phyloP scores from a whole-genome alignment of 2,113 vertebrate species.

The Aptenodytes forsteri region DNA sequence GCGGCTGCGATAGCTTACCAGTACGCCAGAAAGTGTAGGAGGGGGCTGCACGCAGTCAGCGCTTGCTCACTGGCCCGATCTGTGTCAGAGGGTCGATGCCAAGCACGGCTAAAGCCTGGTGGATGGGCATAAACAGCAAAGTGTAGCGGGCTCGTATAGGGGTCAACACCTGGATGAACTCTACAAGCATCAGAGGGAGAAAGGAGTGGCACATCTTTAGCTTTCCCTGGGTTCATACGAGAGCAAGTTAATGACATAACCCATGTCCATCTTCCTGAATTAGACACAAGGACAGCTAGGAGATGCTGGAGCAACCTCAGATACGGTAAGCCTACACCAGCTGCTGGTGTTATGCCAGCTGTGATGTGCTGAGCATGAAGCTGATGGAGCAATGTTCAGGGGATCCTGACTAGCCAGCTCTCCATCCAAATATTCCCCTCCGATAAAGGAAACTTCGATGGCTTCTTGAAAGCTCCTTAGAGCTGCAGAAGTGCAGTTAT shows the following conservation, averaged over 20 bases:
- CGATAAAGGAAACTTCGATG: not conserved
- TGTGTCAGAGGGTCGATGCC: not conserved
- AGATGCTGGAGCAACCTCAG: not conserved
- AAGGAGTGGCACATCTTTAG: not conserved
- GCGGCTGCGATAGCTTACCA: not conserved
- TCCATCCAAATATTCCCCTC: not conserved
- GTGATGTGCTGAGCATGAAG: not conserved
- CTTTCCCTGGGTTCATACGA: not conserved
- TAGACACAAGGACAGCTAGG: not conserved
- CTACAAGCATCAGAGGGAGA: not conserved
- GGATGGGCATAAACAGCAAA: not conserved
- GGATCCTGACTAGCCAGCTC: not conserved
- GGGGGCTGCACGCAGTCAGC: accelerated
- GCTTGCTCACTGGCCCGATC: not conserved
- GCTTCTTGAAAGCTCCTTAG: not conserved
- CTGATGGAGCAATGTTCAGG: not conserved
- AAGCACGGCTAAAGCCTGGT: accelerated
- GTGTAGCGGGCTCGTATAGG: not conserved
- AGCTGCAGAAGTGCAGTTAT: not conserved
- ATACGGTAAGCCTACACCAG: not conserved
- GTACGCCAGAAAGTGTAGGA: not conserved
- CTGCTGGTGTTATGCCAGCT: not conserved
- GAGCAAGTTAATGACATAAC: not conserved
- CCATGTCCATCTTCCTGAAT: not conserved
- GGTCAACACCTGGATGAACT: not conserved